These are phyloP conservation scores for Oscheius sp. DNA, from an alignment of 2,888 invertebrate species.

Conservation along the genomic window DNA sequence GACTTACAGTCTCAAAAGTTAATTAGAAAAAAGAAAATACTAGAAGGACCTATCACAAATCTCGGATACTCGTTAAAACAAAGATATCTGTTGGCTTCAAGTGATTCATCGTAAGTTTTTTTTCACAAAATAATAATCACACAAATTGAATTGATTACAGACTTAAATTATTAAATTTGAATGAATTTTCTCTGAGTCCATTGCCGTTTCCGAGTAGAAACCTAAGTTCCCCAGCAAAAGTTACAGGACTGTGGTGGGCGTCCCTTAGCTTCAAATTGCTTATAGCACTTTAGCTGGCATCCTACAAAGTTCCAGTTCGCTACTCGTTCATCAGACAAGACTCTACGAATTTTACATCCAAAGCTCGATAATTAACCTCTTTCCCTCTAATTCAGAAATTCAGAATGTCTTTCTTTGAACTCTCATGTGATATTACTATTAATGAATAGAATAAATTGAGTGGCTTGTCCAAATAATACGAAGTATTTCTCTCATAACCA, in stretches of 20 bases:
- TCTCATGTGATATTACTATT: no score
- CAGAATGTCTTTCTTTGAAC: no score
- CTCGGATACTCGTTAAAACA: constrained; percentile 2
- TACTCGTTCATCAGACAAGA: constrained; percentile 8
- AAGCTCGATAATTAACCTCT: no score
- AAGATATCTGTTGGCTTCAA: neutral
- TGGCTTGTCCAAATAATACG: no score
- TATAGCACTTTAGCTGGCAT: constrained; percentile 6
- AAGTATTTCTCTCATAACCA: no score
- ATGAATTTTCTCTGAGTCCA: neutral
- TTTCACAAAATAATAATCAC: neutral
- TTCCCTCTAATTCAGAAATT: no score
- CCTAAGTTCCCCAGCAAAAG: neutral
- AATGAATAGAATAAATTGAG: no score
- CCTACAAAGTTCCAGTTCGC: neutral
- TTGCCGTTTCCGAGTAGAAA: constrained; percentile 1
- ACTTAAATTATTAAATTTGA: neutral
- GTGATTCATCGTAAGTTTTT: neutral
- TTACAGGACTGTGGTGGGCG: neutral
- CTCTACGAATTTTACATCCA: neutral
- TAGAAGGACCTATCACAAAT: neutral
- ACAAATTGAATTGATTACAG: neutral
- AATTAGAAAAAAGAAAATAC: constrained; percentile 11
- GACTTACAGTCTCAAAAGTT: constrained; percentile 13
- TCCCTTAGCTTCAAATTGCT: neutral